phyloP scores from a whole-genome alignment of 53 echinoderm and acorn worm species.

The Mesocentrotus franciscanus region DNA sequence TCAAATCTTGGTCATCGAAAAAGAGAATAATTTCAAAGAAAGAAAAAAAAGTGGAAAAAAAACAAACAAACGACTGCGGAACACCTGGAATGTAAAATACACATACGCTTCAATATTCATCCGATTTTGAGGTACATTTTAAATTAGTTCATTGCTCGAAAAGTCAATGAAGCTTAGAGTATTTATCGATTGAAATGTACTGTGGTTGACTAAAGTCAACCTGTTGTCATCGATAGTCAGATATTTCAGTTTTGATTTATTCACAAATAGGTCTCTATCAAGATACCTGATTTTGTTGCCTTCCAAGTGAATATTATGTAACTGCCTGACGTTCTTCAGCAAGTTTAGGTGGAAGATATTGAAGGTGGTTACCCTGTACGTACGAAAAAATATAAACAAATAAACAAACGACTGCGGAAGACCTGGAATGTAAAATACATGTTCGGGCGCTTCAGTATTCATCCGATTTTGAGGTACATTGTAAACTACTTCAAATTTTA shows the following conservation, averaged over 20 bases:
- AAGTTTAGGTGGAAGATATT: neutral
- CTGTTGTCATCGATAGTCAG: neutral
- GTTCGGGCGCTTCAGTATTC: too few species aligned
- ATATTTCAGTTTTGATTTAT: neutral
- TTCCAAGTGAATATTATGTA: neutral
- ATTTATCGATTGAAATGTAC: constrained; percentile 12
- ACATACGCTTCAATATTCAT: too few species aligned
- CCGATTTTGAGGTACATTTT: neutral
- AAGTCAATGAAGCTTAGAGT: neutral
- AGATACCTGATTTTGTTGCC: neutral
- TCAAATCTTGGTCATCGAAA: too few species aligned
- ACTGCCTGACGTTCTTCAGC: neutral
- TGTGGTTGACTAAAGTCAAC: neutral
- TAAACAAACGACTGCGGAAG: too few species aligned
- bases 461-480: neutral
- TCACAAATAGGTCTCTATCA: neutral
- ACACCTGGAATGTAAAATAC: neutral
- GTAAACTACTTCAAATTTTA: too few species aligned
- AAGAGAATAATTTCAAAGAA: too few species aligned
- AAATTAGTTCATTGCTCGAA: neutral
- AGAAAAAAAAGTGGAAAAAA: too few species aligned
- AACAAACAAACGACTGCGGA: too few species aligned
- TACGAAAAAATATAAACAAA: neutral
- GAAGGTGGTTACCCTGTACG: neutral
- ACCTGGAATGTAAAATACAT: neutral